A percentile compares a stretch with the other conserved stretches of the same genome.
These are phyloP conservation scores for Pseudochirops cupreus DNA, from an alignment of 2,797 vertebrate genomes.

Conservation along the genomic window DNA sequence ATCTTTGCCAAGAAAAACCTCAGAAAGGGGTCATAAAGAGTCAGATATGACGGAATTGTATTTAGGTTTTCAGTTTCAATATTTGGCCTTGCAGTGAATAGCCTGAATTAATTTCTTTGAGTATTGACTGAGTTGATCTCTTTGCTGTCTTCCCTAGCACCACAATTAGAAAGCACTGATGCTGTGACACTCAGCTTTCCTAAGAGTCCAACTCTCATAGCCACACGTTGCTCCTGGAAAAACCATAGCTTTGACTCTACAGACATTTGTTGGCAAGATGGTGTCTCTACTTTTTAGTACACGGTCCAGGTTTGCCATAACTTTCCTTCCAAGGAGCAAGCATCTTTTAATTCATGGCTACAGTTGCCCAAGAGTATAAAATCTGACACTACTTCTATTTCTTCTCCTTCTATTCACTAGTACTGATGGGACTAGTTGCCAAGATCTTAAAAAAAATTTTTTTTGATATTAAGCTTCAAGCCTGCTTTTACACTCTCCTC, in stretches of 20 bases:
- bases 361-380: background rate
- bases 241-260: background rate
- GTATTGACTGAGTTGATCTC: background rate
- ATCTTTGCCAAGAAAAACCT: background rate
- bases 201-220: background rate
- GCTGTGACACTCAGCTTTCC: background rate
- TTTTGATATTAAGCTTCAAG: background rate
- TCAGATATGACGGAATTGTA: background rate
- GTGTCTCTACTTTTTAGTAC: background rate
- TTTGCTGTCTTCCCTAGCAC: background rate
- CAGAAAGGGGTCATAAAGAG: background rate
- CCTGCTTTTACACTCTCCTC: background rate
- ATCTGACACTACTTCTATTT: background rate
- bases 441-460: background rate
- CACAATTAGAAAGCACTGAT: background rate
- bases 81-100: background rate
- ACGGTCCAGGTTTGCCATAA: background rate
- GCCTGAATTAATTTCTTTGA: background rate
- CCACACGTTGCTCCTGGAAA: background rate
- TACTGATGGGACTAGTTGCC: background rate
- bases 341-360: background rate
- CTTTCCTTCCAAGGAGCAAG: background rate
- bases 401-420: background rate
- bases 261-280: background rate
- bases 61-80: background rate